Percentiles rank a stretch among this genome's conserved stretches.
Evolutionary conservation across 2,797 vertebrate genomes (phyloP).

Genomic region (Melanotaenia trifasciata): DNA sequence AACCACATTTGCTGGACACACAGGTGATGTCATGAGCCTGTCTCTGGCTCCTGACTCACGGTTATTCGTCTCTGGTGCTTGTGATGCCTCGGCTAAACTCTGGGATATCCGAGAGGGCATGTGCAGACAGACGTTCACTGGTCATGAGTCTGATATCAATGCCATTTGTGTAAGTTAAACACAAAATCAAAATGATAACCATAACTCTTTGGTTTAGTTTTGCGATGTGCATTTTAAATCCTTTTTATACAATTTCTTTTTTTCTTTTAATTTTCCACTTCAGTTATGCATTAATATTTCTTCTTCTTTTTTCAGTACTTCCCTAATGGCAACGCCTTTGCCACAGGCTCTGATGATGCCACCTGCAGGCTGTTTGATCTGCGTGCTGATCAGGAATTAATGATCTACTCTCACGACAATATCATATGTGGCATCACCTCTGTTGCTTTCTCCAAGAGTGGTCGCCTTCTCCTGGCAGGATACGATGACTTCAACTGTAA

Average conservation of each 20-base stretch:
- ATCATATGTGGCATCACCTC: conserved; percentile 99
- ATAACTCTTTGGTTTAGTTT: background rate
- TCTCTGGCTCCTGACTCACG: conserved; percentile 95
- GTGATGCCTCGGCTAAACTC: conserved; percentile 98
- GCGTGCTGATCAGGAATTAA: conserved; percentile 97
- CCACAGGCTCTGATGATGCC: conserved; percentile 98
- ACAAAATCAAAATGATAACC: background rate
- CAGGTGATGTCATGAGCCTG: conserved; percentile 98
- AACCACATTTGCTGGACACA: conserved; percentile 98
- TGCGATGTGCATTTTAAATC: background rate
- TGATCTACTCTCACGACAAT: conserved; percentile 98
- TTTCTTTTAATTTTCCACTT: background rate
- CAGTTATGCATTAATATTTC: conserved; percentile 3
- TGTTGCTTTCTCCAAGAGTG: conserved; percentile 99
- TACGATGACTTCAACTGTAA: conserved; percentile 99
- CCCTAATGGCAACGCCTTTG: conserved; percentile 98
- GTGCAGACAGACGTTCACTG: conserved; percentile 99
- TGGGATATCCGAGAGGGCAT: conserved; percentile 99
- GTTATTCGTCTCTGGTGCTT: conserved; percentile 98
- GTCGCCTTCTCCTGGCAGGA: conserved; percentile 95
- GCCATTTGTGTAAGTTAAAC: conserved; percentile 93
- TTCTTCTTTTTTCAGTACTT: conserved; percentile 87
- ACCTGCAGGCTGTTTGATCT: conserved; percentile 99
- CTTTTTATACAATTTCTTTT: too few relatives aligned
- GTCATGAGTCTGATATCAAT: conserved; percentile 99